These are phyloP conservation scores for Pseudochaenichthys georgianus DNA, from an alignment of 2,797 vertebrate genomes.

Conservation along the genomic window DNA sequence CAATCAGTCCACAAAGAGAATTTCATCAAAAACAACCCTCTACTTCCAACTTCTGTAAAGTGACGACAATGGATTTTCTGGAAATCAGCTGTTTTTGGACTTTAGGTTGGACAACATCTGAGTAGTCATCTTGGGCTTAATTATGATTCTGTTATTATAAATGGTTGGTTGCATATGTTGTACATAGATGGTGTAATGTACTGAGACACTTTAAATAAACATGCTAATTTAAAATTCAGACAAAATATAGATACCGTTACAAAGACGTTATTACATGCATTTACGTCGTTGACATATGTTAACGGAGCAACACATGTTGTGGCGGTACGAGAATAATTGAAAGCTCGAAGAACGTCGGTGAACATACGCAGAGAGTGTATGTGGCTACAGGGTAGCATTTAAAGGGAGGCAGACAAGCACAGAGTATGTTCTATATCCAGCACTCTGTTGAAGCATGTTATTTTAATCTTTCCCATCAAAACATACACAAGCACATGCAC, in stretches of 20 bases:
- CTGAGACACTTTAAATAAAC: background rate
- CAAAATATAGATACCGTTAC: constrained; percentile 1
- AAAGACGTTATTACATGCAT: constrained; percentile 16
- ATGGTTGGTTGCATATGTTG: background rate
- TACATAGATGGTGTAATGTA: background rate
- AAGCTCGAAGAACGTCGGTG: constrained; percentile 51
- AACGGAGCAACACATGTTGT: constrained; percentile 25
- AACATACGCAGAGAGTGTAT: constrained; percentile 50
- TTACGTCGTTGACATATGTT: constrained; percentile 26
- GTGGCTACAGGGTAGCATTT: constrained; percentile 69
- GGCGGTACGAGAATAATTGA: constrained; percentile 56
- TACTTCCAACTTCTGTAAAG: background rate
- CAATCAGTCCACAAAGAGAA: background rate
- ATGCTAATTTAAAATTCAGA: background rate
- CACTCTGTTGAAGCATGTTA: constrained; percentile 30
- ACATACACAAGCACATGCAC: background rate
- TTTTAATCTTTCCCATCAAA: constrained; percentile 30
- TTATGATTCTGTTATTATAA: background rate
- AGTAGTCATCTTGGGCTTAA: background rate
- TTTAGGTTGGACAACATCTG: background rate
- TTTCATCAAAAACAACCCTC: too few relatives aligned
- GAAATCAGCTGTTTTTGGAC: background rate
- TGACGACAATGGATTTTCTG: background rate
- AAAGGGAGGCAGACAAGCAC: constrained; percentile 57
- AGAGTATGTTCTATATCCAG: constrained; percentile 54